Percentiles rank a stretch among this genome's conserved stretches.
Conservation (phyloP, 2,797 vertebrate genomes). For the Tauraco hartlaubi region DNA sequence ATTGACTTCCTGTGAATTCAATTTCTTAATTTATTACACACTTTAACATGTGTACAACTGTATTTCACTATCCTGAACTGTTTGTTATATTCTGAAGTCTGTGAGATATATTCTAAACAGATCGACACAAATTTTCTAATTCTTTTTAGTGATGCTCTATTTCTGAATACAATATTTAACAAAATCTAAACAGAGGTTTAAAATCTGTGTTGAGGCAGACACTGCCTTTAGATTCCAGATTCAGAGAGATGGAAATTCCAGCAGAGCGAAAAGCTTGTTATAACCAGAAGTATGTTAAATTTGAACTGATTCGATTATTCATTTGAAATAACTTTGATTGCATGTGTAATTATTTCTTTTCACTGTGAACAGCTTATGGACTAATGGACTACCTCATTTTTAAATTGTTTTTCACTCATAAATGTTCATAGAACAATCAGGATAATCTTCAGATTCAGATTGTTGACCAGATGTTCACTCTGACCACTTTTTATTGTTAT, state of each 20-base stretch:
- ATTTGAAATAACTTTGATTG: conserved; percentile 1
- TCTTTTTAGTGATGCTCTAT: neutral
- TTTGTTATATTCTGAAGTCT: neutral
- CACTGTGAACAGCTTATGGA: neutral
- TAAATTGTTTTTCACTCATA: neutral
- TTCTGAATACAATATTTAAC: neutral
- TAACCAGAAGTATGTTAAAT: neutral
- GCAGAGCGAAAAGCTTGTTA: neutral
- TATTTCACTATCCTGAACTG: neutral
- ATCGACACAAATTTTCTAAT: neutral
- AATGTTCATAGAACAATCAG: conserved; percentile 18
- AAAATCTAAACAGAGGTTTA: neutral
- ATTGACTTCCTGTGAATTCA: neutral
- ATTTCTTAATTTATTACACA: neutral
- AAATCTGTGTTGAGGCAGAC: neutral
- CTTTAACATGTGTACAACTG: neutral
- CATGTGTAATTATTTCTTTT: neutral
- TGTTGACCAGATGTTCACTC: conserved; percentile 54
- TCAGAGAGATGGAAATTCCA: neutral
- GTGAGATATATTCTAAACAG: neutral
- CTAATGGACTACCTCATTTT: neutral
- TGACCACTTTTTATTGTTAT: neutral
- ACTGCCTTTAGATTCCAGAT: neutral
- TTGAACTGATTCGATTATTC: neutral
- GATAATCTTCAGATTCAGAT: conserved; percentile 34